Evolutionary conservation across 2,888 invertebrate species (phyloP), one percentile per base, ranked within the genome.

Genomic region (Aethes cnicana): DNA sequence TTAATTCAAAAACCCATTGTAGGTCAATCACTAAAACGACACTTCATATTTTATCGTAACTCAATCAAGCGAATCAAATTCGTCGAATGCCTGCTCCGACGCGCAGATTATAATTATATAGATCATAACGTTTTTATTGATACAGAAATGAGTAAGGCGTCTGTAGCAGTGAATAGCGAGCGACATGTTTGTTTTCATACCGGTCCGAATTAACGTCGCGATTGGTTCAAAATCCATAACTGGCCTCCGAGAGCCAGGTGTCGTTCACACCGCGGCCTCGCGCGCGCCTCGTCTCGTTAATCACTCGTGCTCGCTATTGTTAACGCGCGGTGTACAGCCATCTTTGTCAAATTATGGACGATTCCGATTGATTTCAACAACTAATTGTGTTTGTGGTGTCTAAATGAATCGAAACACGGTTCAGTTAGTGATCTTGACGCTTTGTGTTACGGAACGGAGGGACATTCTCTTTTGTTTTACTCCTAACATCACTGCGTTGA

Each of bases 211-310:
- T 86, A 87, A 86, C 87, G 84, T 86, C 78, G 88, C 87, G 82
- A 89, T 87, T 88, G 87, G 87, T 85, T 87, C 79, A 88, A 87
- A 88, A 89, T 88, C 87, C 88, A 88, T 88, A 88, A 87, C 87
- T 88, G 88, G 88, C 88, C 88, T 85, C 87, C 74, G 78, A 80
- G 83, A 84, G 85, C 88, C 89, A 89, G 89, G 90, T 90, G 89
- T 90, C 89, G 89, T 90, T 90, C 89, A 90, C 90, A 90, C 89
- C 88, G 89, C 88, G 89, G 88, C 89, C 86, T 86, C 87, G 87
- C 87, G 87, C 54, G 52, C 69, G 69, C 84, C 86, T 86, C 86
- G 86, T 86, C 88, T 88, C 87, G 85, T 87, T 86, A 89, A 87
- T 87, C 87, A 87, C 84, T 84, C 87, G 84, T 82, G 82, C 82